These are phyloP conservation scores for Mythimna albipuncta DNA, from an alignment of 2,888 invertebrate genomes.

Conservation along the genomic window DNA sequence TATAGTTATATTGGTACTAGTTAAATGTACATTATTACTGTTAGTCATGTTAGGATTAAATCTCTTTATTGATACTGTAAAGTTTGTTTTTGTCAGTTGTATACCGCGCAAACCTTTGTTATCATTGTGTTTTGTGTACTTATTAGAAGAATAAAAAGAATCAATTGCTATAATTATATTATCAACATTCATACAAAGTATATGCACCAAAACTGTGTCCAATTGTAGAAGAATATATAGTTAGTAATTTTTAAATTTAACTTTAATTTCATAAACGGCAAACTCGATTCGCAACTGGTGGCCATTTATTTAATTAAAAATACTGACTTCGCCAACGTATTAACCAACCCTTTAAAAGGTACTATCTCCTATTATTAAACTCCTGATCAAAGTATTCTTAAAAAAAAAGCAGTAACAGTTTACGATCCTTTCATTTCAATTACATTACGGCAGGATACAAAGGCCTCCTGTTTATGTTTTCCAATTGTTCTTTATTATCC, in stretches of 20 bases:
- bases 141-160: no score
- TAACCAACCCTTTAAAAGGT: constrained; percentile 1
- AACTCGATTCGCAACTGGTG: not conserved
- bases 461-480: constrained; percentile 34
- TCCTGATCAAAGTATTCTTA: constrained; percentile 12
- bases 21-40: constrained; percentile 38
- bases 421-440: constrained; percentile 42
- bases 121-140: no score
- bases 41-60: not conserved
- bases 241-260: not conserved
- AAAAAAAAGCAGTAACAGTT: constrained; percentile 33
- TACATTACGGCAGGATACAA: constrained; percentile 28
- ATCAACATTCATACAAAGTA: not conserved
- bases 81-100: not conserved
- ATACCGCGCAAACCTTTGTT: not conserved
- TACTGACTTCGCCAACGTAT: not conserved
- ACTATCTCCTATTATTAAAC: constrained; percentile 11
- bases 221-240: not conserved
- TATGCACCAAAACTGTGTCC: not conserved
- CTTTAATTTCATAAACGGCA: not conserved
- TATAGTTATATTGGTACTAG: constrained; percentile 45
- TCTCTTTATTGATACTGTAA: constrained; percentile 17
- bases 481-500: constrained; percentile 49
- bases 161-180: not conserved
- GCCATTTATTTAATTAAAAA: constrained; percentile 5